Evolutionary conservation across 2,797 vertebrate genomes (phyloP).

Genomic region (Tamandua tetradactyla): DNA sequence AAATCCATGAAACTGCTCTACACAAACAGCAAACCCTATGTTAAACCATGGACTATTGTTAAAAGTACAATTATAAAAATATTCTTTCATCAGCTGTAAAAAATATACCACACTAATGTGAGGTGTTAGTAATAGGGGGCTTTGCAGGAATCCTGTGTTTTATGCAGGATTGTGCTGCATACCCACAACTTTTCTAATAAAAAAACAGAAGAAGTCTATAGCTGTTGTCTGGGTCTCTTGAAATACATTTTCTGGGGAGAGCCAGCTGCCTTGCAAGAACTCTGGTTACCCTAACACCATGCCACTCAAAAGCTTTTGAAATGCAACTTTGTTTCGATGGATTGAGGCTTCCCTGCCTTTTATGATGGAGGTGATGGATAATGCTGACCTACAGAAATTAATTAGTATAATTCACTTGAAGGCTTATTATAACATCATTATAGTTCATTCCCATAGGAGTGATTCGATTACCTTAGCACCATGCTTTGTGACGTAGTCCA

Average conservation of each 20-base stretch:
- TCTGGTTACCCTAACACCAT: not conserved
- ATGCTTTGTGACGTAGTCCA: not conserved
- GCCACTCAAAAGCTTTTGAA: slow-evolving; percentile 61
- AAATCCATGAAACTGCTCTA: no score
- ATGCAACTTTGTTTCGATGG: slow-evolving; percentile 57
- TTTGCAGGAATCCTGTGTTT: no score
- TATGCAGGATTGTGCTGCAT: no score
- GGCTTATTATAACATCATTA: slow-evolving; percentile 71
- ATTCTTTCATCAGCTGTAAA: no score
- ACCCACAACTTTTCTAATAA: no score
- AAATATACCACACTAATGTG: no score
- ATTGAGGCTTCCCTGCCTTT: slow-evolving; percentile 52
- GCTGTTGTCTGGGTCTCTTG: not conserved
- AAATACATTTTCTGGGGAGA: not conserved
- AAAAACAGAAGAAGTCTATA: not conserved
- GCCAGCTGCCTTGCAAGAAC: not conserved
- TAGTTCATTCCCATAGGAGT: slow-evolving; percentile 72
- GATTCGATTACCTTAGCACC: slow-evolving; percentile 76
- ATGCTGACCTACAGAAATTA: slow-evolving; percentile 77
- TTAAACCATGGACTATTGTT: no score
- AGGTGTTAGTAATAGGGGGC: no score
- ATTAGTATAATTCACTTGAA: slow-evolving; percentile 77
- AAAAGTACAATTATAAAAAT: no score
- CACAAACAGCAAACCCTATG: no score
- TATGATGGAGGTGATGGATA: slow-evolving; percentile 62